Evolutionary conservation across 2,797 vertebrate species (phyloP).

Genomic region (Clamator glandarius): DNA sequence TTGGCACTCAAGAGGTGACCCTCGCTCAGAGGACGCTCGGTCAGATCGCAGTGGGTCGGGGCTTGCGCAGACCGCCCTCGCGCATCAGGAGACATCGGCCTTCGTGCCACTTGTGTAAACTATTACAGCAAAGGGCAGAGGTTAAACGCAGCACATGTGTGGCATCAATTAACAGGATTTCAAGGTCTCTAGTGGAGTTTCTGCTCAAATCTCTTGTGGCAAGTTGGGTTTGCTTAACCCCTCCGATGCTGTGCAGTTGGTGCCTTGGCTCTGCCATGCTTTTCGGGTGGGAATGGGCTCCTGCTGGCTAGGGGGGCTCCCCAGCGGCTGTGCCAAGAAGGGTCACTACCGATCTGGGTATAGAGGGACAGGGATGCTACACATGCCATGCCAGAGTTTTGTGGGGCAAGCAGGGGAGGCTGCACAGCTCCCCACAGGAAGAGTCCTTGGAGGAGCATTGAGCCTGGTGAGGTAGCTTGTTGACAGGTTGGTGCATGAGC

Average conservation of each 20-base stretch:
- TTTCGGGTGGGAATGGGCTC: not conserved
- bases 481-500: fast-evolving
- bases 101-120: constrained; percentile 68
- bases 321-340: not conserved
- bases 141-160: constrained; percentile 76
- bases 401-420: not conserved
- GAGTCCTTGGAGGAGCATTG: no score
- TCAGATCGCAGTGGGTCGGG: fast-evolving
- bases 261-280: not conserved
- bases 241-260: not conserved
- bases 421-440: not conserved
- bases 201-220: constrained; percentile 52
- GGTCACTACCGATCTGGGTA: not conserved
- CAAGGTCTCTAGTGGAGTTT: constrained; percentile 64
- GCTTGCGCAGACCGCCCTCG: not conserved
- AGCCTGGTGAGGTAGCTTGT: not conserved
- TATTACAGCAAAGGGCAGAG: constrained; percentile 69
- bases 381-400: fast-evolving
- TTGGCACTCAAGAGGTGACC: fast-evolving
- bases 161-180: constrained; percentile 74
- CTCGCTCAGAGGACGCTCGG: fast-evolving
- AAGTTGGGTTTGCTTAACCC: constrained; percentile 68
- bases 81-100: not conserved
- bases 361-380: not conserved
- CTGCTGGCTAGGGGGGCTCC: not conserved